Conservation (phyloP, 2,888 invertebrate species). For the Heliconius ethilla region DNA sequence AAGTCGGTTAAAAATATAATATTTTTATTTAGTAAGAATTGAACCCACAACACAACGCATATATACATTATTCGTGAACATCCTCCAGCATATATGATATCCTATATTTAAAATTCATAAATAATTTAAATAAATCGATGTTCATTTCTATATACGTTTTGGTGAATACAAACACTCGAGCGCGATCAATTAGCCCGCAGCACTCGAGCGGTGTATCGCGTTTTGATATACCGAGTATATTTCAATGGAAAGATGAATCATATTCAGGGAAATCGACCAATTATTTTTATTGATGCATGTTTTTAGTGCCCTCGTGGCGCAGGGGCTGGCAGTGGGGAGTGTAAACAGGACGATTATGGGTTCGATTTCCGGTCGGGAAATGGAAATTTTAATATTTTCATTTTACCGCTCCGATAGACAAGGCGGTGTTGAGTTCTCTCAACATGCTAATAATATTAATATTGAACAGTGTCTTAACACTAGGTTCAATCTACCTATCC, state of each 20-base stretch:
- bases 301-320: background rate
- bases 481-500: too few relatives aligned
- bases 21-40: background rate
- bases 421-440: background rate
- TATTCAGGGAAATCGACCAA: slow-evolving; percentile 2
- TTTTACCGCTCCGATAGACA: too few relatives aligned
- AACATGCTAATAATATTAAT: too few relatives aligned
- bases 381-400: background rate
- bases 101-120: background rate
- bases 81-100: background rate
- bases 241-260: slow-evolving; percentile 1
- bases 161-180: slow-evolving; percentile 18
- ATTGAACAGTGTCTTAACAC: too few relatives aligned
- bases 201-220: slow-evolving; percentile 17
- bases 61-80: background rate
- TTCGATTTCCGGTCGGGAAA: background rate
- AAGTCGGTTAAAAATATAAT: background rate
- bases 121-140: slow-evolving; percentile 12
- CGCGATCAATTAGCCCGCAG: slow-evolving; percentile 8
- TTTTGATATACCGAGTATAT: slow-evolving; percentile 3
- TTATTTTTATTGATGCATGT: slow-evolving; percentile 3
- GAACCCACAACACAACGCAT: background rate
- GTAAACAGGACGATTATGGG: background rate
- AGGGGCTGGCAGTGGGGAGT: background rate
- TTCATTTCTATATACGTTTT: background rate